phyloP scores from a whole-genome alignment of 1,140 invertebrate genomes.

The Aphidius ervi region DNA sequence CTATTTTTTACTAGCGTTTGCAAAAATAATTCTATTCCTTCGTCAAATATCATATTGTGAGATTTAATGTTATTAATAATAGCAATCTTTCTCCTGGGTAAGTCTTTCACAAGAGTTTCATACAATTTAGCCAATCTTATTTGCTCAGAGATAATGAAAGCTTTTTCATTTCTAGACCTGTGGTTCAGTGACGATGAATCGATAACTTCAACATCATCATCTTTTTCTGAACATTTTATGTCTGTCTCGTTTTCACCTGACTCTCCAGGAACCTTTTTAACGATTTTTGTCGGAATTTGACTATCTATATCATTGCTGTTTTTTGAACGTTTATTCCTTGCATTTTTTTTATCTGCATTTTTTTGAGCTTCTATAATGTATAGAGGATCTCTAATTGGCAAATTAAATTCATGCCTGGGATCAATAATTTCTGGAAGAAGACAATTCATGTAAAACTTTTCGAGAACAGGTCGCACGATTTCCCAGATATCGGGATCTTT shows the following conservation, averaged over 20 bases:
- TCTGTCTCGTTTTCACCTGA: too few species aligned
- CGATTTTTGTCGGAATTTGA: not conserved
- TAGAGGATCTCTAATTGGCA: slow-evolving; percentile 31
- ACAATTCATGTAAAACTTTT: slow-evolving; percentile 34
- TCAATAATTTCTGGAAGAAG: slow-evolving; percentile 41
- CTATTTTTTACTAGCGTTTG: too few species aligned
- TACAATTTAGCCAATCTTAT: too few species aligned
- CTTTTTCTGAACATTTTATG: not conserved
- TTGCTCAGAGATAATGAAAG: too few species aligned
- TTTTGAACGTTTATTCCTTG: not conserved
- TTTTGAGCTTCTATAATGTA: slow-evolving; percentile 25
- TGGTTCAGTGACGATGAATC: too few species aligned
- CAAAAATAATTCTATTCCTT: too few species aligned
- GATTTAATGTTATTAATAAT: too few species aligned
- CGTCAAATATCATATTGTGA: too few species aligned
- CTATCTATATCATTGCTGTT: not conserved
- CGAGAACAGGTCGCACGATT: slow-evolving; percentile 23
- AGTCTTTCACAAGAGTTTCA: too few species aligned
- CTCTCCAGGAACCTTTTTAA: not conserved
- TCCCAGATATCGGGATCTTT: slow-evolving; percentile 24
- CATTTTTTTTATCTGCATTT: not conserved
- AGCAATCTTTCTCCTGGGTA: too few species aligned
- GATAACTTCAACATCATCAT: too few species aligned
- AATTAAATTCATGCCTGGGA: slow-evolving; percentile 28
- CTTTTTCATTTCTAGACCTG: too few species aligned